Conservation (phyloP, 1,140 invertebrate genomes). For the Trichogramma pretiosum region DNA sequence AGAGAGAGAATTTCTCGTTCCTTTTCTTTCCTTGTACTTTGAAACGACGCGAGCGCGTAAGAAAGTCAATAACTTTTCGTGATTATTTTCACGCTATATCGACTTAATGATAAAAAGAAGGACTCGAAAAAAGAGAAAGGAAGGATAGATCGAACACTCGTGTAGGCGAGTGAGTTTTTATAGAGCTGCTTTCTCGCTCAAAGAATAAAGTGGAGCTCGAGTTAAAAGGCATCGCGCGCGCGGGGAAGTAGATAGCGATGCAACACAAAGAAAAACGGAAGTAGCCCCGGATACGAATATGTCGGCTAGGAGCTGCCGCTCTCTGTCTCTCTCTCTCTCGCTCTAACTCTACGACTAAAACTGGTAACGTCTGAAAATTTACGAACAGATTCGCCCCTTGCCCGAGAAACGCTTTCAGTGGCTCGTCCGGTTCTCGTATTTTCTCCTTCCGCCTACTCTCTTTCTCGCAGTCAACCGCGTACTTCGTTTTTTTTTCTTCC, state of each 20-base stretch:
- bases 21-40: not conserved
- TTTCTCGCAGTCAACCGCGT: constrained; percentile 12
- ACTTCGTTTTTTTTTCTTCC: constrained; percentile 3
- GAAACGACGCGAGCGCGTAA: too few relatives aligned
- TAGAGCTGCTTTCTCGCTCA: too few relatives aligned
- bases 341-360: constrained; percentile 10
- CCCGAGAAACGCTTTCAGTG: constrained; percentile 14
- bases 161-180: too few relatives aligned
- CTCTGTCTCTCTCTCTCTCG: not conserved
- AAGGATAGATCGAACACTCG: too few relatives aligned
- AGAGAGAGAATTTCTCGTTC: not conserved
- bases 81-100: too few relatives aligned
- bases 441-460: constrained; percentile 12
- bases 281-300: constrained; percentile 19
- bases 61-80: too few relatives aligned
- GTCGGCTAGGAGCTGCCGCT: constrained; percentile 5
- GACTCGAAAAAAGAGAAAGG: too few relatives aligned
- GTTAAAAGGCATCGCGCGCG: too few relatives aligned
- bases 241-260: not conserved
- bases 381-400: constrained; percentile 11
- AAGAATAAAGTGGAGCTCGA: too few relatives aligned
- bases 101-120: too few relatives aligned
- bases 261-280: constrained; percentile 2
- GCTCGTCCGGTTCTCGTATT: constrained; percentile 22
- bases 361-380: constrained; percentile 17